Base-by-base conservation (phyloP, 2,888 invertebrate genomes). In the Carabus problematicus region DNA sequence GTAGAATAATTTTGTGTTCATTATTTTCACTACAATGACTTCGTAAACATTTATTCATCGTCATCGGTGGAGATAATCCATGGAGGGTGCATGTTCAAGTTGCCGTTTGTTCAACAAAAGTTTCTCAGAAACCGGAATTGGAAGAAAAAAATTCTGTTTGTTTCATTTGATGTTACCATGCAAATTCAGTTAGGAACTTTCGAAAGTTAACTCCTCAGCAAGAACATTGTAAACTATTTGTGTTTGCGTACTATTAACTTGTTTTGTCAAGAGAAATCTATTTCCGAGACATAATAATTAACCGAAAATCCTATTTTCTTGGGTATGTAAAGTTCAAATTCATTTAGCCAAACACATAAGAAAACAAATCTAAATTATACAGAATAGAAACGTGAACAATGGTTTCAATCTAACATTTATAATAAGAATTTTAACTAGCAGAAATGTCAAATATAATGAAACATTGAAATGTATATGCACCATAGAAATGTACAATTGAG, bases 131-230 rank as follows among this genome's bases (percentile, higher is more conserved):
- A 54, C 18, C 52, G 18, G 45, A 45, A 45, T 1, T 11, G 11
- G 45, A 63, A 49, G 52, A 40, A 54, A 63, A 62, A 63, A 63
- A 63, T 52, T 63, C 63, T 63, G 63, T 63, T 63, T 63, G 63
- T 63, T 63, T 42, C 63, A 54, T 63, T 63, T 45, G 42, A 54
- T 14, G 45, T 45, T 45, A 45, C n/a, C 45, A 45, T 63, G 63
- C 52, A 63, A 63, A 63, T 63, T 63, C 54, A 63, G 52, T 63
- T 63, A 63, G 52, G 18, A 63, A 63, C 40, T 63, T 63, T 14
- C 14, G n/a, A 45, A 12, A 45, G 45, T 3, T 3, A 45, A 45
- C 11, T 14, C 11, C 45, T n/a, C 14, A 45, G 45, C n/a, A 45
- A 45, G 11, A 45, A 63, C 47, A 63, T 54, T 63, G 54, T 19